These are phyloP conservation scores for Castor canadensis DNA, from an alignment of 2,113 vertebrate genomes.

Conservation along the genomic window DNA sequence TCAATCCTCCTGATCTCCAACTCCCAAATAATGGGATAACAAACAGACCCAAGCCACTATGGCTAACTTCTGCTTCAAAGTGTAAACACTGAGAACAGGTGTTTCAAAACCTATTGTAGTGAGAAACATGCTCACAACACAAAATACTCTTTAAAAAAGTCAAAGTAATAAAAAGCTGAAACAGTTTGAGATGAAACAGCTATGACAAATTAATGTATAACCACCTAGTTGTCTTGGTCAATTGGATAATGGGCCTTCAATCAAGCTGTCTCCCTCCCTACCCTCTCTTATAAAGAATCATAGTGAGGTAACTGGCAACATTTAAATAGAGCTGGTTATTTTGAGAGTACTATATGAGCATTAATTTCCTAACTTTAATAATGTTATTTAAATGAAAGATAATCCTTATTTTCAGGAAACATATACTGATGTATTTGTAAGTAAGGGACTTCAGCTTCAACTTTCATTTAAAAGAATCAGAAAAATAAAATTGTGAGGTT, in stretches of 20 bases:
- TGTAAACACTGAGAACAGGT: background rate
- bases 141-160: background rate
- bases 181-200: background rate
- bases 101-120: background rate
- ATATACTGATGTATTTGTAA: background rate
- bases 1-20: no score
- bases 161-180: conserved; percentile 14
- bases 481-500: no score
- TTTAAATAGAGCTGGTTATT: background rate
- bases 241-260: background rate
- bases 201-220: background rate
- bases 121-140: background rate
- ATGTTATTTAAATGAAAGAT: background rate
- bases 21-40: no score
- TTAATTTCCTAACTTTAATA: background rate
- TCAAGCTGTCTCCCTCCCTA: no score
- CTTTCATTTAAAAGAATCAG: background rate
- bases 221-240: background rate
- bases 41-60: no score
- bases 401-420: background rate
- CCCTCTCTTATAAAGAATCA: background rate
- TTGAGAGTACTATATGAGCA: no score
- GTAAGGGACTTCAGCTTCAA: background rate
- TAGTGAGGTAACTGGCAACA: background rate
- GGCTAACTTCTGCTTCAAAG: no score